A percentile compares a stretch with the other conserved stretches of the same genome.
These are phyloP conservation scores for Enoplolaimus lenunculus DNA, from an alignment of 2,888 invertebrate genomes.

Conservation along the genomic window DNA sequence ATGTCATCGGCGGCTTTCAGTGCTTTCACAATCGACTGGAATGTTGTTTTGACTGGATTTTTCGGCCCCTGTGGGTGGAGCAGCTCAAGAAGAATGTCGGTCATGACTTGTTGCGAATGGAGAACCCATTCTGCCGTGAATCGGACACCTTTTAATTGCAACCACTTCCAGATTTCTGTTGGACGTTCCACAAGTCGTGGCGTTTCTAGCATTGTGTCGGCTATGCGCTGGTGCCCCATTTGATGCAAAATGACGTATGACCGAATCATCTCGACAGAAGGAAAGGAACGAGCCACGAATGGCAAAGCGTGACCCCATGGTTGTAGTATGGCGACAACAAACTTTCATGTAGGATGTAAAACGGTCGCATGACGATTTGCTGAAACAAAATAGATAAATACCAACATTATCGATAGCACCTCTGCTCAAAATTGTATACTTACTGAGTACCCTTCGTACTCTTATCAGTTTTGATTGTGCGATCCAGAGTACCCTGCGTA, in stretches of 20 bases:
- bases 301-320: neutral
- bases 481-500: neutral
- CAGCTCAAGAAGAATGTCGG: neutral
- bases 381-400: neutral
- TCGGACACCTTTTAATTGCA: neutral
- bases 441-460: neutral
- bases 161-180: neutral
- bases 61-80: neutral
- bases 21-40: neutral
- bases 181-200: neutral
- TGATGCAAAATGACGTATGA: constrained; percentile 1
- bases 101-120: neutral
- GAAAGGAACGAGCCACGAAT: neutral
- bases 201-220: neutral
- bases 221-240: neutral
- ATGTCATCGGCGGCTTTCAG: neutral
- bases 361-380: neutral
- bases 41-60: neutral
- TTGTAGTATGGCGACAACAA: neutral
- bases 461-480: neutral
- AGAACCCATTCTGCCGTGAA: constrained; percentile 1
- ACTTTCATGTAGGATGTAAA: neutral
- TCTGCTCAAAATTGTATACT: neutral
- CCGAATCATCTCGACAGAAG: neutral
- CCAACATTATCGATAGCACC: neutral